Conservation (phyloP, 2,113 vertebrate genomes). For the Catharus minimus region DNA sequence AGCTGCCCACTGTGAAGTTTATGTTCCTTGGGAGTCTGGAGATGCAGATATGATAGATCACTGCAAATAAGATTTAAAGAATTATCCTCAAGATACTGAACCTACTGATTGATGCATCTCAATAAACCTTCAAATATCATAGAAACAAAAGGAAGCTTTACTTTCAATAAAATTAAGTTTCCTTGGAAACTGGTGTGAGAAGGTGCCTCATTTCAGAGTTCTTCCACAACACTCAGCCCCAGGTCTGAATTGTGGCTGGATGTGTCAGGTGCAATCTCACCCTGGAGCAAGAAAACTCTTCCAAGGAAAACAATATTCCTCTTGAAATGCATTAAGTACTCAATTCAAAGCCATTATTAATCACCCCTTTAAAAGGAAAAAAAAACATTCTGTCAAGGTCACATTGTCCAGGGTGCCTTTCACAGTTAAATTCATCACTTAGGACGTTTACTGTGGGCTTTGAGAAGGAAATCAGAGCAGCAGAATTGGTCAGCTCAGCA, state of each 20-base stretch:
- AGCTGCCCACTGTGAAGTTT: not conserved
- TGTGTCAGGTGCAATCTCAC: not conserved
- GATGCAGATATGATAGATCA: not conserved
- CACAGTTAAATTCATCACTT: constrained; percentile 11
- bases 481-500: constrained; percentile 10
- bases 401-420: not conserved
- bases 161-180: not conserved
- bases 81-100: not conserved
- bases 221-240: not conserved
- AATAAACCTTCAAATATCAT: not conserved
- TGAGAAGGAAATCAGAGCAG: not conserved
- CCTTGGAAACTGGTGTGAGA: not conserved
- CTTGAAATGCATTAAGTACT: not conserved
- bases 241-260: not conserved
- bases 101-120: not conserved
- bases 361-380: not conserved
- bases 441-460: not conserved
- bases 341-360: not conserved
- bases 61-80: not conserved
- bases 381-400: not conserved
- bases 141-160: not conserved
- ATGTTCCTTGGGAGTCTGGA: not conserved
- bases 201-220: not conserved
- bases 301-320: not conserved
- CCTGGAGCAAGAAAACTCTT: not conserved